These are phyloP conservation scores for Oscheius sp. DNA, from an alignment of 2,888 invertebrate species.

Conservation along the genomic window DNA sequence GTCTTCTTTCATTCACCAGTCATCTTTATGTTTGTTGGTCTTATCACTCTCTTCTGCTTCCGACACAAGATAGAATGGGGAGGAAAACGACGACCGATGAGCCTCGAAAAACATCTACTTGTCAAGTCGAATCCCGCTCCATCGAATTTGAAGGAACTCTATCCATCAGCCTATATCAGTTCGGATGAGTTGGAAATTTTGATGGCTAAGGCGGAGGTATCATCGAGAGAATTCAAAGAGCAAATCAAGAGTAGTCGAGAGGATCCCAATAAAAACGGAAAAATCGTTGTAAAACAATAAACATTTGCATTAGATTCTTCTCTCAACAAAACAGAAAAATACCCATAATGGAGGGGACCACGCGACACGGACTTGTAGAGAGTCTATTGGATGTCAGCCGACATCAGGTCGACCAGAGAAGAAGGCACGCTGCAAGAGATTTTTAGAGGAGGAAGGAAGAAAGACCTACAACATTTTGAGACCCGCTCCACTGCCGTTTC, in stretches of 20 bases:
- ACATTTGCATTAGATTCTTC: background rate
- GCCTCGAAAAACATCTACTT: slow-evolving; percentile 6
- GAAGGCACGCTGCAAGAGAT: slow-evolving; percentile 42
- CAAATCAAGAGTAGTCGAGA: background rate
- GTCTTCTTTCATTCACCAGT: slow-evolving; percentile 7
- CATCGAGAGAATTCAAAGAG: background rate
- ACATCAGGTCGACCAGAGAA: slow-evolving; percentile 49
- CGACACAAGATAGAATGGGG: background rate
- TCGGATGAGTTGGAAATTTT: background rate
- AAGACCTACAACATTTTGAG: slow-evolving; percentile 58
- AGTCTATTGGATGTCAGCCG: slow-evolving; percentile 38
- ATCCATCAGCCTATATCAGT: background rate
- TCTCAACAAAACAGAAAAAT: slow-evolving; percentile 6
- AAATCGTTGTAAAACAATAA: background rate
- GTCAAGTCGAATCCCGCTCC: no score
- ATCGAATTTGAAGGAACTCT: background rate
- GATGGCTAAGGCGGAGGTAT: no score
- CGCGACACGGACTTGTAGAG: no score
- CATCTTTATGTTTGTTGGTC: background rate
- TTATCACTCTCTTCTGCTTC: background rate
- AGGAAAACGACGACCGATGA: background rate
- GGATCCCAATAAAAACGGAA: background rate
- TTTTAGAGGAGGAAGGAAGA: background rate
- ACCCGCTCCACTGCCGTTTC: slow-evolving; percentile 62
- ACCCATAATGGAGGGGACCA: slow-evolving; percentile 21